Base-by-base conservation (phyloP, 2,888 invertebrate species). In the Tachina lurida region DNA sequence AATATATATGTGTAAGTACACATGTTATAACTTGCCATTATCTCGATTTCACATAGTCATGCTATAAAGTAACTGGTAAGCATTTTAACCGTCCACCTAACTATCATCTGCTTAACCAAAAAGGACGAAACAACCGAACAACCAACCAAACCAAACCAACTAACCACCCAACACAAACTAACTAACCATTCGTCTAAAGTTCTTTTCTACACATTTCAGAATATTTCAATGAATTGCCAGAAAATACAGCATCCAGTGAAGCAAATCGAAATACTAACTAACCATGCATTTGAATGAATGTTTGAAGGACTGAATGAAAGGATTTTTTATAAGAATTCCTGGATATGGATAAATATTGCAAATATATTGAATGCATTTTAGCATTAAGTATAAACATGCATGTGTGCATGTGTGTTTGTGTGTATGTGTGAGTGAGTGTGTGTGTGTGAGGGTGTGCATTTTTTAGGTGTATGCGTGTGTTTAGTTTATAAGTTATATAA, bases 221-320 rank as follows among this genome's bases (percentile, higher is more conserved):
- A 4, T 41, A 65, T 80, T 74, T 76, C 81, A 54, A 63, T 75
- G 47, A 70, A 52, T 75, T 83, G 73, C 71, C 60, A 81, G 75
- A 65, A 78, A 70, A 70, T 85, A 39, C 84, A 71, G 58, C 77
- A 85, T 45, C 79, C 78, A 86, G 70, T 86, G 82, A 79, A 78
- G 79, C 79, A 75, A 83, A 71, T 65, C 54, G 54, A 76, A 86
- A 79, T 83, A 71, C 79, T 86, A 79, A 86, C 82, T 82, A 77
- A 86, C 79, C 85, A 83, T 73, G 71, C 70, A 78, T 70, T 49
- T 73, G 84, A 75, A 70, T 78, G 31, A 67, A 49, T 10, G 41
- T 13, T 47, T 39, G 41, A 68, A 52, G 41, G 31, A 58, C 19
- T 65, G 84, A 65, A 63, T 56, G 56, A 47, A 47, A 22, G 49